A percentile compares a stretch with the other conserved stretches of the same genome.
These are phyloP conservation scores for Alexandromys fortis DNA, from an alignment of 2,113 vertebrate species.

Conservation along the genomic window DNA sequence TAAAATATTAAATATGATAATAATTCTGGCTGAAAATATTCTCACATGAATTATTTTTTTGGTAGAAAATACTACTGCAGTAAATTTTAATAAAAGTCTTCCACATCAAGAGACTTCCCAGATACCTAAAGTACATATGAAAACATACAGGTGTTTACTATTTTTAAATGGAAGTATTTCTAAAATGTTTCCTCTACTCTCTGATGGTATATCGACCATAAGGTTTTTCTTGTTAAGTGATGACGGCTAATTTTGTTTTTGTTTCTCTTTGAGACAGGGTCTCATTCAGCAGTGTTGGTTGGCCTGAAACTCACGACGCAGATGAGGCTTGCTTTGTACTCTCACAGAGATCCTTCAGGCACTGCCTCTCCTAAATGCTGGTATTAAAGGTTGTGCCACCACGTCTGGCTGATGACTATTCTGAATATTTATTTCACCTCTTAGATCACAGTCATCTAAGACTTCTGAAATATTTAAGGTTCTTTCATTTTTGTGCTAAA, in stretches of 20 bases:
- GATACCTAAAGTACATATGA: not conserved
- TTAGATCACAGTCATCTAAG: not conserved
- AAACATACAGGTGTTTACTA: not conserved
- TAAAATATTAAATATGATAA: not conserved
- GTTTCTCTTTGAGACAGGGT: not conserved
- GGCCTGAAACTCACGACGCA: not conserved
- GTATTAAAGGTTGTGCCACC: not conserved
- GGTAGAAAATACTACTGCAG: not conserved
- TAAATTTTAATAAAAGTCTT: constrained; percentile 59
- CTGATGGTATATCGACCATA: not conserved
- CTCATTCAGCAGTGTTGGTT: not conserved
- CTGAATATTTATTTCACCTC: constrained; percentile 8
- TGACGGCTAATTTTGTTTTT: not conserved
- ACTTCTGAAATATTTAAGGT: constrained; percentile 37
- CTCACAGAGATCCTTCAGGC: no score
- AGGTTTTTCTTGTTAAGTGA: constrained; percentile 28
- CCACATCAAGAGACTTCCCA: constrained; percentile 12
- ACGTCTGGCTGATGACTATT: not conserved
- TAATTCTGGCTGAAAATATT: constrained; percentile 47
- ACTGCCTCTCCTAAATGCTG: not conserved
- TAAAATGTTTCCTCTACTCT: constrained; percentile 46
- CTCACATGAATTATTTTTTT: not conserved
- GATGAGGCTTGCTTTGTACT: not conserved
- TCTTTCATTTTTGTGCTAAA: constrained; percentile 24
- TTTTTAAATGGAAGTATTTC: constrained; percentile 59